These are phyloP conservation scores for Agriotes lineatus DNA, from an alignment of 2,888 invertebrate genomes.

Conservation along the genomic window DNA sequence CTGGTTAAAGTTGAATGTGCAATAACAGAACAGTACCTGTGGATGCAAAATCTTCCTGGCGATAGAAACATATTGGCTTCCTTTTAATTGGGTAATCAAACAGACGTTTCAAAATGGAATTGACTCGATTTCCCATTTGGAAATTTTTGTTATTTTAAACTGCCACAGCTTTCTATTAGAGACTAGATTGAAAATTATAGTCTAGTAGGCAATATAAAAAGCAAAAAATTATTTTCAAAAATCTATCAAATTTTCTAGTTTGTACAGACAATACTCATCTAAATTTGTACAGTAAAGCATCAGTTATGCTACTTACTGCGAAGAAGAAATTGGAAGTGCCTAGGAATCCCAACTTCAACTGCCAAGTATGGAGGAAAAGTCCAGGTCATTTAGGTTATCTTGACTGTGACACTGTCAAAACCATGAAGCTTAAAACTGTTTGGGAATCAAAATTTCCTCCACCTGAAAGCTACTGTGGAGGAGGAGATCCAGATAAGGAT, in stretches of 20 bases:
- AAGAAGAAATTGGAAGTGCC: constrained; percentile 10
- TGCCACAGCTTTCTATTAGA: not conserved
- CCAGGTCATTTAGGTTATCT: constrained; percentile 29
- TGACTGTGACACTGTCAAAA: constrained; percentile 25
- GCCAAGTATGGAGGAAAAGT: constrained; percentile 20
- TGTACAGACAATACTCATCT: too few species aligned
- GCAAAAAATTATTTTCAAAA: constrained; percentile 3
- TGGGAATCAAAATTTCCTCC: constrained; percentile 43
- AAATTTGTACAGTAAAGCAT: too few species aligned
- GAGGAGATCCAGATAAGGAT: constrained; percentile 33
- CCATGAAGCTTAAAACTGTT: constrained; percentile 17
- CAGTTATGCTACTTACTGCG: not conserved
- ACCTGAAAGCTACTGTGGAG: constrained; percentile 16
- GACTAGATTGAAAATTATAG: not conserved
- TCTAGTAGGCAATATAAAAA: not conserved
- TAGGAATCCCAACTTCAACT: constrained; percentile 18
- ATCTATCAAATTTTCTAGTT: not conserved
- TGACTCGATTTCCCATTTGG: constrained; percentile 68
- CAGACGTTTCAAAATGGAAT: constrained; percentile 65
- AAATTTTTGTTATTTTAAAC: not conserved
- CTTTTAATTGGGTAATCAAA: constrained; percentile 72
- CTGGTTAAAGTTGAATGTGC: not conserved
- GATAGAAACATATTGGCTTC: constrained; percentile 71
- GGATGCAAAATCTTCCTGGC: constrained; percentile 71
- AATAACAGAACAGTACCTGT: constrained; percentile 69